Base-by-base conservation (phyloP, 2,797 vertebrate genomes). In the Phrynocephalus forsythii region DNA sequence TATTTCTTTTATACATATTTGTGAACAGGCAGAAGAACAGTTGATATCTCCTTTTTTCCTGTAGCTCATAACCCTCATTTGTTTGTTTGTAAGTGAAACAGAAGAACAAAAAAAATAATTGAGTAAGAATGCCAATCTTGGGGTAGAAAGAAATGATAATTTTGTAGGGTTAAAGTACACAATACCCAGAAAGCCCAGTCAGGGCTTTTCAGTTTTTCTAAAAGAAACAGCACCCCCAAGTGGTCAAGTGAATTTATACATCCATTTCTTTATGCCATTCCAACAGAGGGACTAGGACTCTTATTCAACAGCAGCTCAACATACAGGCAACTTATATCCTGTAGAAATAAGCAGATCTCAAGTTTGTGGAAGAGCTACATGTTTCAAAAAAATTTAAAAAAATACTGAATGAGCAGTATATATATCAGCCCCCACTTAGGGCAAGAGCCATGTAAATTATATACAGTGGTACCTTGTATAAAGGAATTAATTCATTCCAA, bases 211-310 rank as follows among this genome's bases (percentile, higher is more conserved):
- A 24, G 44, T 22, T n/a, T 56, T 26, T 72, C n/a, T 38, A 52
- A 50, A 79, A 88, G 76, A 1, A 33, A 89, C 0, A 73, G 33
- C 87, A 87, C 95, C 94, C 93, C 50, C 93, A 1, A 83, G 92
- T 88, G 92, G 93, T 0, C 7, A 11, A 24, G 28, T 6, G 3
- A 0, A 6, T 48, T 67, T 4, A 0, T 44, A 3, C 1, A 15
- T 1, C 0, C 2, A 11, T 28, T 52, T 79, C 9, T 13, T 82
- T 30, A 50, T 2, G 28, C 13, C 30, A 24, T 75, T 75, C 15
- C 24, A 3, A 38, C 50, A 26, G 20, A 16, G 15, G 3, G 1
- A 1, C 11, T 63, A 20, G 60, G 18, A 63, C 1, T 4, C 18
- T 15, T 20, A 63, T 63, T 56, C 5, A 56, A 13, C 52, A 15